Evolutionary conservation across 2,888 invertebrate species (phyloP), one percentile per base, ranked within the genome.

Genomic region (Serrognathus titanus): DNA sequence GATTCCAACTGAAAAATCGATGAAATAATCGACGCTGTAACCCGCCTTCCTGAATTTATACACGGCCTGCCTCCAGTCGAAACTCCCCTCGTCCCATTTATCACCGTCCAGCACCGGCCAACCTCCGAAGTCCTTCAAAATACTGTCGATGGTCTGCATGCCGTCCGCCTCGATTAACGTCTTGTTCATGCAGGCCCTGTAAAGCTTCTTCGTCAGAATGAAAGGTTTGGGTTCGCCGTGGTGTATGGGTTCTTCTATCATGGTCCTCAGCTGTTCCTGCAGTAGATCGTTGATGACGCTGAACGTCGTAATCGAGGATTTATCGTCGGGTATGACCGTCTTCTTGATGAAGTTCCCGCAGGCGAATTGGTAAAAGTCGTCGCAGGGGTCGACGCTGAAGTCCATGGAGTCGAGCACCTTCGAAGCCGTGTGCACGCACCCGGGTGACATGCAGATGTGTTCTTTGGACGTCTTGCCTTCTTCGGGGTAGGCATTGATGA

Each of bases 71-170:
- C 86, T 87, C 95, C 95, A 95, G 61, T 85, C 82, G 80, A 92
- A 95, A 9, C 79, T 75, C 0, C 75, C 75, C 2, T 85, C 85
- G 63, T 86, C 82, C 94, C 94, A 95, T 0, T 73, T 62, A 35
- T 85, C 81, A 0, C 89, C 93, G 63, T 89, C 88, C 38, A 95
- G 79, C n/a, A 92, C 89, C 0, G 97, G 97, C 96, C 96, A 97
- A 2, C 95, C 95, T 1, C 97, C 96, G 16, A 97, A 81, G n/a
- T 83, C 80, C 37, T 82, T 81, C 52, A 96, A 77, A 72, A 94
- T 86, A 0, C 82, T 79, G 53, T 84, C 76, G 39, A 96, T 82
- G 0, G 95, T 94, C 2, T 79, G 77, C 43, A 90, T 75, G 0
- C 93, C 95, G 48, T 88, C 83, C 2, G 84, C 79, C 72, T 96